phyloP scores from a whole-genome alignment of 2,113 vertebrate species.

The Laticauda laticaudata region DNA sequence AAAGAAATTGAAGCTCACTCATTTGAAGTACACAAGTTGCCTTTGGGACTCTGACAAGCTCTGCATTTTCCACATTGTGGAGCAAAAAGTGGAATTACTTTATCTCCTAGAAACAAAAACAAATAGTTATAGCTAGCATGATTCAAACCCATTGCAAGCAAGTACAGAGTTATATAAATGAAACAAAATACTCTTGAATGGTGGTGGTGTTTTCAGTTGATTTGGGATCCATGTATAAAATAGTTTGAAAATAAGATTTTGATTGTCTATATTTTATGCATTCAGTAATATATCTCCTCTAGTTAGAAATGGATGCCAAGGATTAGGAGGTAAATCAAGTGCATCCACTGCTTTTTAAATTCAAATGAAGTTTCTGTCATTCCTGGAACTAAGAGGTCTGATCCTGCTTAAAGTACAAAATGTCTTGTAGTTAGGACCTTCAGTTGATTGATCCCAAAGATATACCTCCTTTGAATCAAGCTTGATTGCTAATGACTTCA shows the following conservation, averaged over 20 bases:
- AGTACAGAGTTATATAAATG: no score
- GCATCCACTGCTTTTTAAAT: not conserved
- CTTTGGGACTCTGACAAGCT: slow-evolving; percentile 47
- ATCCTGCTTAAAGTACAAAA: not conserved
- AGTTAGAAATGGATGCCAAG: not conserved
- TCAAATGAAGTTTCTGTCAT: not conserved
- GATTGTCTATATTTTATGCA: not conserved
- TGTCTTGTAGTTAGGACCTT: not conserved
- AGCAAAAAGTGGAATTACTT: slow-evolving; percentile 67
- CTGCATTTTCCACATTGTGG: slow-evolving; percentile 68
- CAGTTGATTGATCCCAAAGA: not conserved
- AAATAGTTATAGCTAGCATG: slow-evolving; percentile 2
- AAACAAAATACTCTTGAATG: not conserved
- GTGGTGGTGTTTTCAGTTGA: not conserved
- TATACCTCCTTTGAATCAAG: not conserved
- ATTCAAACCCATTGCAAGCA: not conserved
- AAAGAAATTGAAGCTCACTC: slow-evolving; percentile 51
- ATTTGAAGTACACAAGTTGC: slow-evolving; percentile 58
- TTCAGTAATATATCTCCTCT: not conserved
- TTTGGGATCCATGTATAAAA: not conserved
- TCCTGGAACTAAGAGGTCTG: not conserved
- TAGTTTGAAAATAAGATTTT: not conserved
- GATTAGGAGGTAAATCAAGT: not conserved
- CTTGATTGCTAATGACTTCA: not conserved
- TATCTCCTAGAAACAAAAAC: slow-evolving; percentile 64